Base-by-base conservation (phyloP, 1,140 invertebrate species). In the Drosophila athabasca region DNA sequence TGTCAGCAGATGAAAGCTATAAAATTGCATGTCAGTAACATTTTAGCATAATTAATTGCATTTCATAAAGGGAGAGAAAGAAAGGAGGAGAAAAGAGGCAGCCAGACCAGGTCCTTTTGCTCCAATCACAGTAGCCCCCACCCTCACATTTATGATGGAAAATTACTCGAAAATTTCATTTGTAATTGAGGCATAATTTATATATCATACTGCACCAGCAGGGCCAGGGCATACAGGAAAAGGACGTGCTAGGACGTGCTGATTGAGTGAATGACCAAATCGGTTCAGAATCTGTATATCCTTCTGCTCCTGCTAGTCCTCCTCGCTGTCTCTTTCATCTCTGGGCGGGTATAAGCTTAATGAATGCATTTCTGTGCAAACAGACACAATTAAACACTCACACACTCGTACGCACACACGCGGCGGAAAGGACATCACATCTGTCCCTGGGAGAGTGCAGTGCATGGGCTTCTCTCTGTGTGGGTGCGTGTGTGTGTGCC, bases 41-140 rank as follows among this genome's bases (percentile, higher is more conserved):
- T 76, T 76, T 76, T 76, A 76, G 54, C 71, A 76, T 76, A 75
- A 76, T 76, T 76, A 76, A 76, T 76, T 67, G 72, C 72, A 51
- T 76, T 75, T 64, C 31, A 49, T 15, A 24, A n/a, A 44, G 67
- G 29, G 11, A 39, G 35, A 39, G 11, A 39, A 39, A 39, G 11
- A 39, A 39, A 39, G 4, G 11, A 13, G 35, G 3, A 13, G 35
- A 11, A 39, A 39, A 11, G 35, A 39, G 41, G 35, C 15, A 5
- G 11, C 35, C 35, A 9, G 11, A 13, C 11, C 35, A 39, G 13
- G 11, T 39, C 35, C 35, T 39, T 39, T 39, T 4, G 35, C 35
- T 39, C 11, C 35, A 39, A 39, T 39, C 35, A 39, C 35, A 13
- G 35, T 4, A 11, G 35, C 3, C 11, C 2, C 31, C 15, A 49